Percentiles rank a stretch among this genome's conserved stretches.
Conservation (phyloP, 2,797 vertebrate species). For the Peromyscus melanophrys region DNA sequence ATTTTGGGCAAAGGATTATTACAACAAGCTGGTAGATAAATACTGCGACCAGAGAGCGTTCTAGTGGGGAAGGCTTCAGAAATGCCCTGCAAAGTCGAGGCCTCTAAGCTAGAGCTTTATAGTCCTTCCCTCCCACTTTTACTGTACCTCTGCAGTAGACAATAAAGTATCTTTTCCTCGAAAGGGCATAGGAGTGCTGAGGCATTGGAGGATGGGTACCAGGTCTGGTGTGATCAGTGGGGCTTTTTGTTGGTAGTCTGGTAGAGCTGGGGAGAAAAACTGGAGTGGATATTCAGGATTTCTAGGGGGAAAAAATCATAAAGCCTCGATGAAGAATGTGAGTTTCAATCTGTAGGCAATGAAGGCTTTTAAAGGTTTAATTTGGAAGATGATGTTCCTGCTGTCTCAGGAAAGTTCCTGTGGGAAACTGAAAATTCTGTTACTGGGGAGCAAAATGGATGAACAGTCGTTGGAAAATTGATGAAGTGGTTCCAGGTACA, state of each 20-base stretch:
- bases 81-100: not conserved
- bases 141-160: not conserved
- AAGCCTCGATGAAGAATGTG: not conserved
- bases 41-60: not conserved
- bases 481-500: not conserved
- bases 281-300: not conserved
- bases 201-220: too few species aligned
- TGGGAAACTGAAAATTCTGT: not conserved
- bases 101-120: not conserved
- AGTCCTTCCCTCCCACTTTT: not conserved
- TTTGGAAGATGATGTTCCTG: not conserved
- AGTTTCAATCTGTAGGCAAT: not conserved
- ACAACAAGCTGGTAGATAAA: not conserved
- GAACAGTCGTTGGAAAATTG: not conserved
- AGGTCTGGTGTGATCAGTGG: not conserved
- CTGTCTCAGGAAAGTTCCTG: not conserved
- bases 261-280: not conserved
- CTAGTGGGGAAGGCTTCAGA: not conserved
- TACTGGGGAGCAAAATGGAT: not conserved
- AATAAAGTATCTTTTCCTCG: not conserved
- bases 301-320: slow-evolving; percentile 9
- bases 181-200: not conserved
- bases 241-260: not conserved
- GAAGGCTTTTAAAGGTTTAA: not conserved
- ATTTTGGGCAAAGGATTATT: slow-evolving; percentile 6